phyloP scores from a whole-genome alignment of 2,113 vertebrate species.

The Verasper variegatus region DNA sequence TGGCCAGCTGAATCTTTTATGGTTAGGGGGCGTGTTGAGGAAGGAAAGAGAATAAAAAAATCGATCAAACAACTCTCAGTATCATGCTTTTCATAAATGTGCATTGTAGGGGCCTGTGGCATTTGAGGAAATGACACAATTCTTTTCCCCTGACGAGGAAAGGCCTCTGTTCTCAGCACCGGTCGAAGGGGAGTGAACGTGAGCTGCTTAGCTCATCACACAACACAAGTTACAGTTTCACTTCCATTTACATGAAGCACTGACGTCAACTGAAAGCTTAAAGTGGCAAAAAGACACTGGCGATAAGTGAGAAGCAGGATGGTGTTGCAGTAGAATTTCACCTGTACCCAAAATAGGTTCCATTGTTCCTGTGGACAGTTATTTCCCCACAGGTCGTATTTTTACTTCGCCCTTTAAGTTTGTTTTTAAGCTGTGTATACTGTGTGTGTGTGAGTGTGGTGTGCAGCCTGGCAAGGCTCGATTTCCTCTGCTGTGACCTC shows the following conservation, averaged over 20 bases:
- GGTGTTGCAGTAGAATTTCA: slow-evolving; percentile 1
- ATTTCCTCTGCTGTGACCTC: not conserved
- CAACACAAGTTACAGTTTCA: slow-evolving; percentile 57
- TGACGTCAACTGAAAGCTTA: slow-evolving; percentile 50
- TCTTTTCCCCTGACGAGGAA: slow-evolving; percentile 27
- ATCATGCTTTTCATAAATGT: slow-evolving; percentile 27
- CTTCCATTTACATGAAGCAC: slow-evolving; percentile 63
- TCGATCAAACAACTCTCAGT: slow-evolving; percentile 23
- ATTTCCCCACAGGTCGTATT: slow-evolving; percentile 13
- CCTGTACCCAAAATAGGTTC: not conserved
- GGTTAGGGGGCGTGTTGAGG: slow-evolving; percentile 19
- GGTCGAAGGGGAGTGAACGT: slow-evolving; percentile 57
- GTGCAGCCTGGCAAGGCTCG: too few species aligned
- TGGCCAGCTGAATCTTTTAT: slow-evolving; percentile 24
- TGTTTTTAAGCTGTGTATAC: not conserved
- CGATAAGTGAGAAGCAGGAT: slow-evolving; percentile 20
- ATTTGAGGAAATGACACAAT: slow-evolving; percentile 67
- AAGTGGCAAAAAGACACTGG: slow-evolving; percentile 5
- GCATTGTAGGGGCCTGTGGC: slow-evolving; percentile 28
- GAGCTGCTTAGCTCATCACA: slow-evolving; percentile 46
- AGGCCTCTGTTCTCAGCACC: slow-evolving; percentile 31
- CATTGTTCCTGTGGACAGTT: not conserved
- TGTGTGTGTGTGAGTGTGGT: too few species aligned
- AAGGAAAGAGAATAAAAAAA: slow-evolving; percentile 31
- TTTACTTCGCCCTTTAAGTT: slow-evolving; percentile 32